A percentile compares a stretch with the other conserved stretches of the same genome.
Evolutionary conservation across 1,140 invertebrate genomes (phyloP).

Genomic region (Rhysida immarginata): DNA sequence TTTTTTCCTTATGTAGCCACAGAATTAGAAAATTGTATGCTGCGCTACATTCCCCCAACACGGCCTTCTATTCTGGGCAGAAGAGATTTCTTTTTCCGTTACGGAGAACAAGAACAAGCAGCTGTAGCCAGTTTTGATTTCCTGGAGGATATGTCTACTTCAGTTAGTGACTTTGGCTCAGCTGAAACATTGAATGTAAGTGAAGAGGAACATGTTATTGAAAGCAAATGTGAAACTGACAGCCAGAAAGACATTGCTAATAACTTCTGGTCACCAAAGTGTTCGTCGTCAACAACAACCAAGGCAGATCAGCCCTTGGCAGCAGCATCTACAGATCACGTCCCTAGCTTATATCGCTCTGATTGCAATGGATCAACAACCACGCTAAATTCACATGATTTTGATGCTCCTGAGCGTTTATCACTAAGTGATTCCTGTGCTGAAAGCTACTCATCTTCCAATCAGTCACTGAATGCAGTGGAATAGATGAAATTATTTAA

Average conservation of each 20-base stretch:
- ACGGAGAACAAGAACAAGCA: constrained; percentile 56
- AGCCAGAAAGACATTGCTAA: neutral
- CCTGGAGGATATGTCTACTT: constrained; percentile 46
- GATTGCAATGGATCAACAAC: constrained; percentile 6
- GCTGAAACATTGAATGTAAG: constrained; percentile 19
- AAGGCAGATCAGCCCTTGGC: neutral
- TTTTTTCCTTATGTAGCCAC: constrained; percentile 34
- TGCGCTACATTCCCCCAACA: constrained; percentile 32
- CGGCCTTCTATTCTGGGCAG: constrained; percentile 53
- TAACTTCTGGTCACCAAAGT: neutral
- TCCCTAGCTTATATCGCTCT: too few species aligned
- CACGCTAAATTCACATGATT: constrained; percentile 15
- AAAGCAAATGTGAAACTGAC: neutral
- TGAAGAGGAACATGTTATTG: neutral
- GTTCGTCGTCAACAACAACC: neutral
- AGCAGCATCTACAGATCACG: too few species aligned
- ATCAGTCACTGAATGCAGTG: constrained; percentile 6
- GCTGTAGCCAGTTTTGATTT: constrained; percentile 63
- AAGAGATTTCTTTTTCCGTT: constrained; percentile 55
- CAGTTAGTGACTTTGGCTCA: constrained; percentile 15
- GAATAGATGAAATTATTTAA: neutral
- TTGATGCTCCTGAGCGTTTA: constrained; percentile 21
- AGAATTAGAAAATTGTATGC: constrained; percentile 34
- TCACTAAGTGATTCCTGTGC: constrained; percentile 29
- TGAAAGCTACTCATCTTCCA: constrained; percentile 26